These are phyloP conservation scores for Chinchilla lanigera DNA, from an alignment of 2,113 vertebrate species.

Conservation along the genomic window DNA sequence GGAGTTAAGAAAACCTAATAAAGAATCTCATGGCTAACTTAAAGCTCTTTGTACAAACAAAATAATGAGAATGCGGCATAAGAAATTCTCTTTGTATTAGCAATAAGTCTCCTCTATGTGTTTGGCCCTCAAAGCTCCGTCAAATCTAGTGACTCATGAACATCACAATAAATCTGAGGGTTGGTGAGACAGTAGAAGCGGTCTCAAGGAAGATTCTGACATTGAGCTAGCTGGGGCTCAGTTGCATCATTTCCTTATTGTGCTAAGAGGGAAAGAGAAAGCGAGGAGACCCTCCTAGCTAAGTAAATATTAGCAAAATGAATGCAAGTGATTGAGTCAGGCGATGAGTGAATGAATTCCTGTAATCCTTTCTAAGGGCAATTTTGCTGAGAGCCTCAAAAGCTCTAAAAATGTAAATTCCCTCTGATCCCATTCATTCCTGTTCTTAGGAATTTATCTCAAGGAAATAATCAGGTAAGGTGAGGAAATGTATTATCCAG, in stretches of 20 bases:
- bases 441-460: conserved; percentile 5
- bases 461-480: neutral
- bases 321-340: neutral
- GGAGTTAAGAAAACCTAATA: conserved; percentile 51
- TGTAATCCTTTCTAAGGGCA: neutral
- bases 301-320: neutral
- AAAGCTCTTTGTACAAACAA: conserved; percentile 32
- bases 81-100: conserved; percentile 5
- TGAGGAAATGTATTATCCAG: neutral
- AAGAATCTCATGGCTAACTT: conserved; percentile 41
- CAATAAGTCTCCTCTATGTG: neutral
- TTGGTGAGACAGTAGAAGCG: neutral
- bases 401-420: neutral
- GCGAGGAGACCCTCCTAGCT: neutral
- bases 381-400: neutral
- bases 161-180: neutral
- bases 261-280: neutral
- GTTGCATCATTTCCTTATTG: fast-evolving
- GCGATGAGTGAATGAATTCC: neutral
- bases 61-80: conserved; percentile 41
- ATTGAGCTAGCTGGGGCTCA: fast-evolving
- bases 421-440: neutral
- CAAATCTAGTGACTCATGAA: neutral
- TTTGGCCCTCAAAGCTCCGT: neutral
- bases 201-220: neutral